Conservation (phyloP, 2,113 vertebrate genomes). For the Pelusios castaneus region DNA sequence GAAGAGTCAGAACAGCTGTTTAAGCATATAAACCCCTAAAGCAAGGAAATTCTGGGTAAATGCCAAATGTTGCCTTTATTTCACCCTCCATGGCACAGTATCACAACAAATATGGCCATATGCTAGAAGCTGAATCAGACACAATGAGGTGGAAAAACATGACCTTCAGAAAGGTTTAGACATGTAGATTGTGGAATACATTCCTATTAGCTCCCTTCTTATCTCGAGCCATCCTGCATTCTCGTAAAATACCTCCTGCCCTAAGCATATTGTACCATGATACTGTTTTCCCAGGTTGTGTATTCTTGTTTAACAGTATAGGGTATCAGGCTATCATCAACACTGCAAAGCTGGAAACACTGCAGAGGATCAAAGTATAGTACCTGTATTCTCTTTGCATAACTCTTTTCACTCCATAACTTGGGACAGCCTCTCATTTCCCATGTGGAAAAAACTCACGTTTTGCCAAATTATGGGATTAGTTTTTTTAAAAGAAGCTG, state of each 20-base stretch:
- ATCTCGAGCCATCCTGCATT: slow-evolving; percentile 3
- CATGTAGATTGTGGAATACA: slow-evolving; percentile 42
- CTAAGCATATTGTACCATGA: neutral
- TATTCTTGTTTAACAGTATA: slow-evolving; percentile 21
- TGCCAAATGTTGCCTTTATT: slow-evolving; percentile 18
- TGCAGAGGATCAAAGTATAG: neutral
- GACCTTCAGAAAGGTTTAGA: slow-evolving; percentile 65
- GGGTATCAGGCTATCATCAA: neutral
- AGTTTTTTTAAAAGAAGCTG: slow-evolving; percentile 16
- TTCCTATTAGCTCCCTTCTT: slow-evolving; percentile 39
- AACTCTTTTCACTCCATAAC: neutral
- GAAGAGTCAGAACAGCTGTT: slow-evolving; percentile 14
- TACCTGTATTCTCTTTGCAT: neutral
- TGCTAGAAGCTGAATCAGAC: slow-evolving; percentile 54
- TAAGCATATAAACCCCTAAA: slow-evolving; percentile 39
- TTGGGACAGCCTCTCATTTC: neutral
- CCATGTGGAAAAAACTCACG: neutral
- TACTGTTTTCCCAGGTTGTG: neutral
- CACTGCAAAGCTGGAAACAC: neutral
- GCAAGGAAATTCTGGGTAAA: slow-evolving; percentile 23
- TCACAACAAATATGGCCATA: slow-evolving; percentile 56
- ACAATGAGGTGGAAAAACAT: slow-evolving; percentile 67
- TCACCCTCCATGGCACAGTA: neutral
- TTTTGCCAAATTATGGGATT: fast-evolving
- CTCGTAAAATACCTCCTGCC: slow-evolving; percentile 4